Conservation (phyloP, 2,797 vertebrate genomes). For the Peromyscus eremicus region DNA sequence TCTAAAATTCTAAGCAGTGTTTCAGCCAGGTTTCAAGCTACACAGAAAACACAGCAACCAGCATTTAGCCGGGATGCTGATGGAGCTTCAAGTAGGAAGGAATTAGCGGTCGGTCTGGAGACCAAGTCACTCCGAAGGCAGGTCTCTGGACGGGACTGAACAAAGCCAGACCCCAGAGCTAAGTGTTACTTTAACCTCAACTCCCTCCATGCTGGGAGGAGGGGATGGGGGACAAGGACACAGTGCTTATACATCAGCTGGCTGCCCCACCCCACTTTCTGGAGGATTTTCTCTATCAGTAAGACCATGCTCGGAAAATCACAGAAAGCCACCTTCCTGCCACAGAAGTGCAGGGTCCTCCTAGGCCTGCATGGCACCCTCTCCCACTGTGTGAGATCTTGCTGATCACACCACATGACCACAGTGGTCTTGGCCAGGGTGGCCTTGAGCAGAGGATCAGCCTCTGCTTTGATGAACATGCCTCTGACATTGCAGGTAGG, state of each 20-base stretch:
- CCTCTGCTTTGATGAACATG: not conserved
- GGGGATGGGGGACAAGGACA: not conserved
- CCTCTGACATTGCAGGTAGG: not conserved
- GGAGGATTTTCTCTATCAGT: not conserved
- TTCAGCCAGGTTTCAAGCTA: not conserved
- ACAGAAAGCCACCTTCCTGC: not conserved
- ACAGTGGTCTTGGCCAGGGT: not conserved
- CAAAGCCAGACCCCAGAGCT: not conserved
- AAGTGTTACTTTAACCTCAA: not conserved
- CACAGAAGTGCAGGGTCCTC: not conserved
- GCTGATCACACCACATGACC: fast-evolving
- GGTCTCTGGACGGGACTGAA: not conserved
- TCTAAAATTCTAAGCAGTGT: not conserved
- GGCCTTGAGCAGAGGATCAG: not conserved
- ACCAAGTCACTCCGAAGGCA: not conserved
- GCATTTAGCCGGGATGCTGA: not conserved
- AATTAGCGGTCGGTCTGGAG: not conserved
- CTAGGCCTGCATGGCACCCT: not conserved
- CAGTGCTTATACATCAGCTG: not conserved
- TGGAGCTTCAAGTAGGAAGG: not conserved
- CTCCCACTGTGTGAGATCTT: not conserved
- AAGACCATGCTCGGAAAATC: not conserved
- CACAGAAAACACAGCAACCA: not conserved
- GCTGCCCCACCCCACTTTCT: not conserved
- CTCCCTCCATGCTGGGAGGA: not conserved